Evolutionary conservation across 2,797 vertebrate genomes (phyloP).

Genomic region (Prionace glauca): DNA sequence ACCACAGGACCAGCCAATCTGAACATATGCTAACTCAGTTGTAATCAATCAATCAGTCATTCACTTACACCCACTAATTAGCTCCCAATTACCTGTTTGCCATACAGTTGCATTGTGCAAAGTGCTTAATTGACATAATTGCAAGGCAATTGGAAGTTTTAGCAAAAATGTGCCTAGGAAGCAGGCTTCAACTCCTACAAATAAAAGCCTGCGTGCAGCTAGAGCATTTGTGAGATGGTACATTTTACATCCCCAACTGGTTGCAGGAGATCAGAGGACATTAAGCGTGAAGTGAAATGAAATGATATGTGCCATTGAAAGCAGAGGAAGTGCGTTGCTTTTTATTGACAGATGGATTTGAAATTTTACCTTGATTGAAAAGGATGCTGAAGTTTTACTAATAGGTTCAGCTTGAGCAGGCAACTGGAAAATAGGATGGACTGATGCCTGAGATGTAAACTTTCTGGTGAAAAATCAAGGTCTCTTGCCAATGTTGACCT

Average conservation of each 20-base stretch:
- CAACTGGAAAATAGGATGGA: not conserved
- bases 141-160: not conserved
- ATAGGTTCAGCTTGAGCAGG: not conserved
- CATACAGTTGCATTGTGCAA: not conserved
- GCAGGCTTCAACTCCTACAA: not conserved
- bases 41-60: not conserved
- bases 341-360: not conserved
- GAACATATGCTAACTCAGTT: slow-evolving; percentile 3
- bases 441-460: not conserved
- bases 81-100: slow-evolving; percentile 22
- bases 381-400: not conserved
- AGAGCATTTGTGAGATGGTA: not conserved
- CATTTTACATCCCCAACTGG: not conserved
- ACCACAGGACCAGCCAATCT: not conserved
- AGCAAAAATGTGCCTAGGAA: not conserved
- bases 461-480: not conserved
- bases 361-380: not conserved
- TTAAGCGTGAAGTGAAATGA: not conserved
- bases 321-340: not conserved
- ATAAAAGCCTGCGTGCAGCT: not conserved
- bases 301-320: not conserved
- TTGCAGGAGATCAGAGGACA: not conserved
- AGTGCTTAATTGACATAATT: slow-evolving; percentile 11
- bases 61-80: not conserved
- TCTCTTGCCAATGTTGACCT: not conserved